Base-by-base conservation (phyloP, 2,888 invertebrate genomes). In the Globia sparganii region DNA sequence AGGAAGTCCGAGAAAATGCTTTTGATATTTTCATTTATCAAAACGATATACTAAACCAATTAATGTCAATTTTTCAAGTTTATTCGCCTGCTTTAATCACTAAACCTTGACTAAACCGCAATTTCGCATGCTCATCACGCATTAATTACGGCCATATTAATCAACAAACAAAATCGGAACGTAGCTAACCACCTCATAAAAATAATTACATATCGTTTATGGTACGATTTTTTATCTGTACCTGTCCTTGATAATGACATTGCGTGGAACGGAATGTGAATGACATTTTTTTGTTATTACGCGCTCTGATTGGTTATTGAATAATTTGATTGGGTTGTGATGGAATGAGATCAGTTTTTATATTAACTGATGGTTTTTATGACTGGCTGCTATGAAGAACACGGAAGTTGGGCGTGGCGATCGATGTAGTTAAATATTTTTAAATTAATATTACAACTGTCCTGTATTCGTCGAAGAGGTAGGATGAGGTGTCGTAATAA, bases 221-320 rank as follows among this genome's bases (percentile, higher is more conserved):
- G 89, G 84, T 80, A 21, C 28, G 75, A 18, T 83, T 78, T 87
- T 88, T 81, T 79, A 70, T 78, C 70, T 75, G 84, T 75, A 49
- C 5, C 21, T 67, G 68, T 25, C 89, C 87, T 87, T 87, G 87
- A 79, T 82, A 88, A 66, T 87, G 87, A 88, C 87, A 87, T 85
- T 87, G 89, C 64, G 25, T 72, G 72, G n/a, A 70, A 77, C 46
- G 84, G 77, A 88, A 87, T 85, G 80, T 76, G 79, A 88, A 86
- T 82, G 86, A 85, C 84, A 81, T 68, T 87, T 88, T 88, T 87
- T 75, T 75, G 49, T 68, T 71, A 53, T 65, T 68, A 53, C 43
- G 25, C 31, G 34, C 8, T 34, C 1, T 80, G 58, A 84, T 72
- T 84, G 71, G 72, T 59, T 73, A 53, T 75, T 67, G 21, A 75